phyloP scores from a whole-genome alignment of 2,113 vertebrate genomes.

The Amphiprion percula region DNA sequence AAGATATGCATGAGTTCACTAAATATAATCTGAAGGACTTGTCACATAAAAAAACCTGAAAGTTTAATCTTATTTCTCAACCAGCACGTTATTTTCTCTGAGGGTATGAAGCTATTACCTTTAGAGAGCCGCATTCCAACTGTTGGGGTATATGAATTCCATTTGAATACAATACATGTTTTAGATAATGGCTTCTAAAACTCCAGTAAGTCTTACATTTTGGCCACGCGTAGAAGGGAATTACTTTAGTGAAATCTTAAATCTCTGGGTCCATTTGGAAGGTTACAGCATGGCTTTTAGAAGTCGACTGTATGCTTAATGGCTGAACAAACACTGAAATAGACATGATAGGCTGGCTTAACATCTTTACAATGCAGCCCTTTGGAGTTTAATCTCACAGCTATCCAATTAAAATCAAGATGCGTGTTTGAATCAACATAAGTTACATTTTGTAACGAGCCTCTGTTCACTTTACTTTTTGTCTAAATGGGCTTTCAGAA shows the following conservation, averaged over 20 bases:
- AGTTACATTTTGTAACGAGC: background rate
- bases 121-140: conserved; percentile 51
- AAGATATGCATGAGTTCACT: conserved; percentile 35
- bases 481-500: conserved; percentile 14
- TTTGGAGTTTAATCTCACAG: background rate
- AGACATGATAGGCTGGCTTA: background rate
- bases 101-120: conserved; percentile 58
- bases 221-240: conserved; percentile 13
- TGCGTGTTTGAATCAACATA: conserved; percentile 8
- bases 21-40: conserved; percentile 51
- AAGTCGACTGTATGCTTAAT: conserved; percentile 5
- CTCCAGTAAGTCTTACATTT: conserved; percentile 42
- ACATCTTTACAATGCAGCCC: background rate
- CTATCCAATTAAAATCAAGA: conserved; percentile 22
- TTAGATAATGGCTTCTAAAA: conserved; percentile 55
- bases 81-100: conserved; percentile 54
- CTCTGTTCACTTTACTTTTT: conserved; percentile 11
- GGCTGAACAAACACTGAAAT: conserved; percentile 21
- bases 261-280: conserved; percentile 24
- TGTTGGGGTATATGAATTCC: conserved; percentile 58
- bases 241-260: conserved; percentile 49
- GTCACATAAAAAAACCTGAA: conserved; percentile 42
- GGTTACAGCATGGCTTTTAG: conserved; percentile 7
- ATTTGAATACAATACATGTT: conserved; percentile 52
- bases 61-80: conserved; percentile 51